Evolutionary conservation across 2,888 invertebrate species (phyloP).

Genomic region (Drosophila buzzatii): DNA sequence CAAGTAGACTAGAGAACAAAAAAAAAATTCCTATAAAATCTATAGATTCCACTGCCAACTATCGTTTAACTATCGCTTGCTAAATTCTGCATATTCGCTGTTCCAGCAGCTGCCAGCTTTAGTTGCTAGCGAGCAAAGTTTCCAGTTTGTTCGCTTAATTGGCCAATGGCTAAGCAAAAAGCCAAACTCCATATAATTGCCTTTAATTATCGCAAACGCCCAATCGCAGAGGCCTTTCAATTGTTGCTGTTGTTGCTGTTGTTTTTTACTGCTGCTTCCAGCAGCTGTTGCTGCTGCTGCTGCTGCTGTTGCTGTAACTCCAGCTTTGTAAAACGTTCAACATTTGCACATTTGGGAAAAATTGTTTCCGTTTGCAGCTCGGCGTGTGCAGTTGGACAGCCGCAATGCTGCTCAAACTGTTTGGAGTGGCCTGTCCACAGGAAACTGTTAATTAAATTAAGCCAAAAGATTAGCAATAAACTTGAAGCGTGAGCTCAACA

Average conservation of each 20-base stretch:
- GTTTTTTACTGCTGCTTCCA: conserved; percentile 4
- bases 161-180: conserved; percentile 62
- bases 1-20: not conserved
- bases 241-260: conserved; percentile 29
- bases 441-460: conserved; percentile 79
- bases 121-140: conserved; percentile 24
- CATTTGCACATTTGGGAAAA: conserved; percentile 61
- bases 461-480: conserved; percentile 69
- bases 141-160: conserved; percentile 76
- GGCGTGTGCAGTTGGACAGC: conserved; percentile 9
- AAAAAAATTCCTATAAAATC: not conserved
- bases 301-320: conserved; percentile 3
- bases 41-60: not conserved
- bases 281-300: not conserved
- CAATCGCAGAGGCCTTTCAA: conserved; percentile 72
- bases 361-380: conserved; percentile 67
- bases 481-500: conserved; percentile 32
- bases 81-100: not conserved
- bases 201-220: conserved; percentile 83
- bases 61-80: not conserved
- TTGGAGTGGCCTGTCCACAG: conserved; percentile 44
- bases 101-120: conserved; percentile 8
- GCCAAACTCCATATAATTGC: conserved; percentile 71
- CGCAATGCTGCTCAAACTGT: conserved; percentile 38
- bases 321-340: conserved; percentile 43